Evolutionary conservation across 2,797 vertebrate species (phyloP).

Genomic region (Leptoclinus maculatus): DNA sequence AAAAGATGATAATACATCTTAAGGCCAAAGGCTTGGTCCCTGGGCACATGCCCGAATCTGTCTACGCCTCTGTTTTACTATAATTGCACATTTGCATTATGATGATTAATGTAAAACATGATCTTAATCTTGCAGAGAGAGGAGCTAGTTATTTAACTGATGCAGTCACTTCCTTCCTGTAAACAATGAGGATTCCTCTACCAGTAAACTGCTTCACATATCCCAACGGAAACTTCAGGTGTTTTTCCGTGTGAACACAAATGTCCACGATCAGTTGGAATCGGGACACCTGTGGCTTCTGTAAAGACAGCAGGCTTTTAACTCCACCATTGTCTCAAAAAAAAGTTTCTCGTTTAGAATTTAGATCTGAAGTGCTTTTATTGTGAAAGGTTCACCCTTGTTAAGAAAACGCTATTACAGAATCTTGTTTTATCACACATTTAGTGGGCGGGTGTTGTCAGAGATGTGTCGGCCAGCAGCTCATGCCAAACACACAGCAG

Average conservation of each 20-base stretch:
- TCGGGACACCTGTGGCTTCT: neutral
- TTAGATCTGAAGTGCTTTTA: constrained; percentile 8
- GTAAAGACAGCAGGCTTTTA: neutral
- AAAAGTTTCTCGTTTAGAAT: neutral
- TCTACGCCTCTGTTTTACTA: neutral
- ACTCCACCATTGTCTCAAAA: neutral
- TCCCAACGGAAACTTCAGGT: constrained; percentile 6
- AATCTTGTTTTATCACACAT: constrained; percentile 17
- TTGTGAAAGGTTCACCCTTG: constrained; percentile 16
- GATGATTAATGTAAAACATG: neutral
- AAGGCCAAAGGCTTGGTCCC: too few species aligned
- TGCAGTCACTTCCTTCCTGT: constrained; percentile 3
- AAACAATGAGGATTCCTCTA: neutral
- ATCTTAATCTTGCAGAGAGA: neutral
- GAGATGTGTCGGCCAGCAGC: constrained; percentile 21
- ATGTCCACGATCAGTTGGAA: neutral
- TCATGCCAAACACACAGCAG: constrained; percentile 25
- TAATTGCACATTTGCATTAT: constrained; percentile 6
- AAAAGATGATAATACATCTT: too few species aligned
- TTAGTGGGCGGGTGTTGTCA: constrained; percentile 27
- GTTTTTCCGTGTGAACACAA: neutral
- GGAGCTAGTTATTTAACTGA: neutral
- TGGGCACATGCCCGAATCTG: too few species aligned
- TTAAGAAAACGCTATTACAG: neutral
- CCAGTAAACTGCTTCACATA: neutral